Base-by-base conservation (phyloP, 2,888 invertebrate genomes). In the Temnothorax rugatulus region DNA sequence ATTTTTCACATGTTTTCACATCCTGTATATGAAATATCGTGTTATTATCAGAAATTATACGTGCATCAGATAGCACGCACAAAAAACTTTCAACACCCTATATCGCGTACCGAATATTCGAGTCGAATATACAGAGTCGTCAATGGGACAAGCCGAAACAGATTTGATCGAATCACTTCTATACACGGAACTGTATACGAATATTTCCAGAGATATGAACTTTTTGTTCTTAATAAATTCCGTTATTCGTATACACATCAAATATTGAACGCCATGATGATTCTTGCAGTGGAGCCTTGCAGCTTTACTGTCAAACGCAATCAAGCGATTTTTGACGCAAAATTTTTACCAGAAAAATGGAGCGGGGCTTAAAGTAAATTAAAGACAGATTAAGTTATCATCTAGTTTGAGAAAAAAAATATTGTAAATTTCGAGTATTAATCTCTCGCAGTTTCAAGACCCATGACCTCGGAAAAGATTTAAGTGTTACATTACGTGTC, bases 201-300 rank as follows among this genome's bases (percentile, higher is more conserved):
- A 25, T 76, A n/a, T 77, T 66, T 25, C 41, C 66, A 77, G 41
- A 54, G 21, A 11, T 52, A 13, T 25, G 18, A 38, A 76, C n/a
- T 66, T 41, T 76, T 77, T 77, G 41, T 59, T 54, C 66, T 54
- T 77, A 66, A 77, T 18, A 77, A 29, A 54, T 77, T 41, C 38
- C n/a, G 13, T 15, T 13, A 41, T 66, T 64, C 25, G 18, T 15
- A 34, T 29, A 66, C 41, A 2, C 52, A n/a, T 52, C 25, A 66
- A 77, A 64, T 21, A 52, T 66, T 54, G 5, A 50, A 50, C 4
- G 1, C n/a, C 29, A 4, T 25, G 66, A 41, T 4, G 52, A 38
- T 64, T 76, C 18, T 50, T 41, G 38, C n/a, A 25, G 15, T 25
- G 8, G 11, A 73, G 61, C n/a, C 15, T 61, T 8, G 4, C 29